These are phyloP conservation scores for Rachycentron canadum DNA, from an alignment of 2,797 vertebrate genomes.

Conservation along the genomic window DNA sequence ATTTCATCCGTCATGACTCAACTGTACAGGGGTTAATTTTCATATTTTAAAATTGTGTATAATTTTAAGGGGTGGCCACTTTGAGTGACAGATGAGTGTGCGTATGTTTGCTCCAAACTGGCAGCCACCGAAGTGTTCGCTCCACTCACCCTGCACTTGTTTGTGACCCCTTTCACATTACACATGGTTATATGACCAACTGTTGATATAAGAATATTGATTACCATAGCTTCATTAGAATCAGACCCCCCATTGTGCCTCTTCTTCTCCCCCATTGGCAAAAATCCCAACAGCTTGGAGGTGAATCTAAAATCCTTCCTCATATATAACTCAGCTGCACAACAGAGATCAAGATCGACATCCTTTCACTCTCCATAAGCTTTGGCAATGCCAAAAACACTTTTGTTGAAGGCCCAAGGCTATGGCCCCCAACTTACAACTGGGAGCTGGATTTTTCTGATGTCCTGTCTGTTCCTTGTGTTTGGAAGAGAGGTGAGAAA, in stretches of 20 bases:
- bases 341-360: constrained; percentile 9
- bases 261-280: background rate
- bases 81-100: no score
- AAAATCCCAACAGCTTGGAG: background rate
- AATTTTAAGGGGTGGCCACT: no score
- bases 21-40: no score
- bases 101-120: no score
- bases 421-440: background rate
- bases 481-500: constrained; percentile 61
- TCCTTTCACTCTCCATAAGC: background rate
- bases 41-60: no score
- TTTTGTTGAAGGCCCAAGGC: constrained; percentile 22
- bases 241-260: background rate
- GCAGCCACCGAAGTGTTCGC: no score
- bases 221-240: background rate
- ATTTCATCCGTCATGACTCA: no score
- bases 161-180: background rate
- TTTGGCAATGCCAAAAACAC: background rate
- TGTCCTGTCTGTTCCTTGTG: constrained; percentile 44
- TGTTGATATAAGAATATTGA: background rate
- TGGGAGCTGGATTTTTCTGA: constrained; percentile 42
- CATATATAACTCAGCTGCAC: background rate
- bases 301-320: background rate
- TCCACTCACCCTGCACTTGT: no score
- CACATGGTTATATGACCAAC: background rate